Percentiles rank a stretch among this genome's conserved stretches.
phyloP scores from a whole-genome alignment of 2,113 vertebrate genomes.

The Chionodraco myersi region DNA sequence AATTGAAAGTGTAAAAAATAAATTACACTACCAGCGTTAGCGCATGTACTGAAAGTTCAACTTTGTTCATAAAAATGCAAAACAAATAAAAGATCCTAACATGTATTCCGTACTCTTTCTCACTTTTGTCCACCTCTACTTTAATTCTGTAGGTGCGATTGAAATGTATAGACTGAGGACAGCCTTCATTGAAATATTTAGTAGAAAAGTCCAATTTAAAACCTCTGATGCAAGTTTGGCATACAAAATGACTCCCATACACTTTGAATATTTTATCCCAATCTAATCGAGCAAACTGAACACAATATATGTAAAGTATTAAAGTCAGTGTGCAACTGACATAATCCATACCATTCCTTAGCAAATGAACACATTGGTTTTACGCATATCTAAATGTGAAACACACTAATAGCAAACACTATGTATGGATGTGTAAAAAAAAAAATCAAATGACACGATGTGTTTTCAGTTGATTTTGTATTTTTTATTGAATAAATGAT shows the following conservation, averaged over 20 bases:
- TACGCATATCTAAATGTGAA: background rate
- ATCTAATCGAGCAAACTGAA: background rate
- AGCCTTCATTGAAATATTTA: no score
- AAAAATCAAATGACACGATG: slow-evolving; percentile 49
- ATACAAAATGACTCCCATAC: no score
- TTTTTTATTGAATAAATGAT: slow-evolving; percentile 99
- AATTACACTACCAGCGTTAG: no score
- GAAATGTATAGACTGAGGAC: no score
- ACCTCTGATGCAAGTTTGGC: background rate
- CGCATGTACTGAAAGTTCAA: no score
- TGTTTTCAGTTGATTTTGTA: slow-evolving; percentile 79
- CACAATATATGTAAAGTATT: background rate
- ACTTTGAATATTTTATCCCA: background rate
- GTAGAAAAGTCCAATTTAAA: background rate
- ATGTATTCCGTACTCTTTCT: no score
- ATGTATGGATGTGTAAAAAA: slow-evolving; percentile 19
- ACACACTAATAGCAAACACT: background rate
- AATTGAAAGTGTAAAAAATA: no score
- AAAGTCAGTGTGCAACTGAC: background rate
- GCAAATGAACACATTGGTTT: background rate
- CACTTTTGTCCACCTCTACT: no score
- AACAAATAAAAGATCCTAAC: no score
- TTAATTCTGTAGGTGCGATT: no score
- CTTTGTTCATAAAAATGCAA: no score
- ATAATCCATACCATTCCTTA: background rate